Base-by-base conservation (phyloP, 2,113 vertebrate genomes). In the Miniopterus natalensis region DNA sequence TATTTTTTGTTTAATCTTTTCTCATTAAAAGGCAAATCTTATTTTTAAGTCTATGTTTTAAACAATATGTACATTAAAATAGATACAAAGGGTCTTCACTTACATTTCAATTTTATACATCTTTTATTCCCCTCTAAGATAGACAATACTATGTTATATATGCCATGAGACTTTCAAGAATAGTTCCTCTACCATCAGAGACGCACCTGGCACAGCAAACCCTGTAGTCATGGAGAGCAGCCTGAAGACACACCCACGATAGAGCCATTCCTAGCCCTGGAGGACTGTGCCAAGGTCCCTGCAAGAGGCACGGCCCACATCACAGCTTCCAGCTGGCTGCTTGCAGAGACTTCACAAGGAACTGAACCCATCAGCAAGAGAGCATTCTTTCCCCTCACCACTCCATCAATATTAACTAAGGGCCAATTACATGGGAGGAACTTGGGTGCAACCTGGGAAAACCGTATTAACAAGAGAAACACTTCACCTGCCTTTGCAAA, bases 51-150 rank as follows among this genome's bases (percentile, higher is more conserved):
- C 7, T 71, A 51, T 53, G 1, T 71, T 25, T 45, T 80, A 88
- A 93, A 61, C 4, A 47, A 23, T 12, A 94, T 53, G 6, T n/a
- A 5, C 42, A 78, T 92, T 85, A 84, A 97, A 95, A 90, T 23
- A 74, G 23, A 63, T n/a, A 94, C 21, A 47, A 87, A 87, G 8
- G 40, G n/a, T 8, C 27, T 86, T 55, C 61, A 59, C 31, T 23
- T 36, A 40, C 42, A 92, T 51, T 84, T 63, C 42, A 79, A 73
- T 77, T n/a, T 79, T 13, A 51, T 14, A 42, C 10, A 80, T 66
- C 40, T 65, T 94, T 55, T 71, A 65, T 84, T 85, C 94, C 53
- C 66, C 9, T 47, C 66, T 17, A 36, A 13, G 25, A 42, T 29
- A 59, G 18, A 77, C 13, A 51, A 70, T 4, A 20, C 2, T 65